Evolutionary conservation across 2,888 invertebrate species (phyloP), one percentile per base, ranked within the genome.

Genomic region (Empis livida): DNA sequence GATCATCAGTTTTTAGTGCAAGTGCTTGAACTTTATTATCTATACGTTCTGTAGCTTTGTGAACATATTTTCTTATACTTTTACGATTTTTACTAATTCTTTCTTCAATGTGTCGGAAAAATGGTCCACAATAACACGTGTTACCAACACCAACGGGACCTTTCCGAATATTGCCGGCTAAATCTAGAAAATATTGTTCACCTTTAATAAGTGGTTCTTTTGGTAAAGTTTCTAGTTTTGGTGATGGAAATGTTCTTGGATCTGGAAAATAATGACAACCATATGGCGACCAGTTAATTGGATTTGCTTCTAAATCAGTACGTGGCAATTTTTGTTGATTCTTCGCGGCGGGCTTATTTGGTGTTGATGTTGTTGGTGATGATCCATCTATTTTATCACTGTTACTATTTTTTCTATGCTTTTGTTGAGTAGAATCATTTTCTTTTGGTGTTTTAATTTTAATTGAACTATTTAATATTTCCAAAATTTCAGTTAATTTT

Each of bases 141-240:
- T 91, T 89, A 0, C 92, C 91, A 2, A 90, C 84, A 1, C 94
- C 93, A n/a, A 93, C 83, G 0, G 94, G 94, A 2, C 94, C 94
- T 71, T 95, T 94, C 57, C 90, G 82, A 51, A 95, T 89, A 62
- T 94, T 93, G 2, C 95, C 95, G 13, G 92, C 93, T 55, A 96
- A 75, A 67, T 95, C 95, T 55, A 94, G 73, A 67, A 85, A 96
- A 68, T 95, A 95, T 67, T 94, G 93, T 69, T 93, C 91, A 50
- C 94, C 95, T 59, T 83, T 81, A 57, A 77, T 78, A 16, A 92
- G 71, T 0, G 91, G 91, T 65, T 91, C 90, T 64, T 84, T 77
- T 53, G 92, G 92, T 52, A 92, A 70, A 45, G 89, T 86, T 67
- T 88, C 87, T 52, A 91, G 71, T 59, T 86, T 84, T 13, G 91